Evolutionary conservation across 2,888 invertebrate genomes (phyloP).

Genomic region (Leucophenga montana): DNA sequence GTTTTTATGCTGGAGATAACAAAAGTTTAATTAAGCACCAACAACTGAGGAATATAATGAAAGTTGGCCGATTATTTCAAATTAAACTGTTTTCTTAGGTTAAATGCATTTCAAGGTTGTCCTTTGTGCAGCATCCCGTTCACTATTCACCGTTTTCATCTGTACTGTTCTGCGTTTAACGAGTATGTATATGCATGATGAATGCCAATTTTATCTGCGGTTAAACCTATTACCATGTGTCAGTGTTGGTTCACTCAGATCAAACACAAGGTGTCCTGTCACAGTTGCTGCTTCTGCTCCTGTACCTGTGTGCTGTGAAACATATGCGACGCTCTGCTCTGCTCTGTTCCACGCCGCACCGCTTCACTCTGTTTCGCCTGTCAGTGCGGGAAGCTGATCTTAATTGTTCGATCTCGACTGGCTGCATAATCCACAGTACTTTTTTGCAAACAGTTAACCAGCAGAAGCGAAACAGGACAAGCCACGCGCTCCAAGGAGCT

Average conservation of each 20-base stretch:
- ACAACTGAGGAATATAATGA: too few species aligned
- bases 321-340: constrained; percentile 27
- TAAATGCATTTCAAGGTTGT: background rate
- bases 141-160: constrained; percentile 30
- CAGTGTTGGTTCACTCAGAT: constrained; percentile 29
- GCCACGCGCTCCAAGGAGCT: constrained; percentile 32
- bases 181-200: constrained; percentile 9
- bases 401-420: constrained; percentile 58
- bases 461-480: background rate
- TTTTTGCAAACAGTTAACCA: constrained; percentile 26
- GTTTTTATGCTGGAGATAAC: too few species aligned
- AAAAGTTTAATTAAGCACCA: too few species aligned
- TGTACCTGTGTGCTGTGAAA: background rate
- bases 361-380: constrained; percentile 46
- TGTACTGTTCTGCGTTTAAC: constrained; percentile 19
- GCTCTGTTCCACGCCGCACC: too few species aligned
- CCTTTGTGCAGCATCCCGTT: constrained; percentile 24
- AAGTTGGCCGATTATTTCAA: too few species aligned
- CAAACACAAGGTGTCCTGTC: constrained; percentile 37
- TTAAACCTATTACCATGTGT: constrained; percentile 25
- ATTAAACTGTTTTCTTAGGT: too few species aligned
- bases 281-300: background rate
- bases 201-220: constrained; percentile 15
- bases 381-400: constrained; percentile 48
- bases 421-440: constrained; percentile 27